Base-by-base conservation (phyloP, 2,113 vertebrate genomes). In the Sylvia atricapilla region DNA sequence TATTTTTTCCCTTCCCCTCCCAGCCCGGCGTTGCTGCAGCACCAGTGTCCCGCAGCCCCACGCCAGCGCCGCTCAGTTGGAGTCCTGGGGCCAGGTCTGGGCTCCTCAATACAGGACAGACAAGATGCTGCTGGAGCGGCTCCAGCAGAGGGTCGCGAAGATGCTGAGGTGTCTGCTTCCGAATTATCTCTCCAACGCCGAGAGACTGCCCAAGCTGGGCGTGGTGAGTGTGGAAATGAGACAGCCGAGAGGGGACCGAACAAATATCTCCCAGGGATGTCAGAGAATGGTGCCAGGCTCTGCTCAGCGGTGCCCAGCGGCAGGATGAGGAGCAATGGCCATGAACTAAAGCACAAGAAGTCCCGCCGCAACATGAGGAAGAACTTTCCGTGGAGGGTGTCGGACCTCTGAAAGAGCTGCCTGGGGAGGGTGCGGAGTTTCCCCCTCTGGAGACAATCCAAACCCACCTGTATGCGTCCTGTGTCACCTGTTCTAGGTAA, bases 261-360 rank as follows among this genome's bases (percentile, higher is more conserved):
- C 17, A 11, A 6, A 1, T 5, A 27, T 28, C 24, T 14, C 35
- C 49, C 4, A 12, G n/a, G 27, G 30, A 2, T 8, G n/a, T 14
- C 24, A 22, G 49, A 56, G n/a, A 11, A 30, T 4, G n/a, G 49
- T 22, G 41, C 49, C 56, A 16, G 64, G 20, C 39, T 59, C 37
- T 69, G 46, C 4, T 39, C 47, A 24, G 39, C 11, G 56, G 10
- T 46, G 27, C 39, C 33, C 58, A 56, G 25, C 6, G 9, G 8
- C 43, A 30, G 58, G 35, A 35, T 11, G 25, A 43, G 30, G 25
- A 64, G 35, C 35, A n/a, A 19, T 19, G 35, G 33, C 35, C 50
- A 1, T 15, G 60, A 43, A 25, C 17, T 11, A 8, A 49, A 56
- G 27, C 85, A 56, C 16, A 28, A 15, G 9, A 39, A 47, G 20